These are phyloP conservation scores for Acleris holmiana DNA, from an alignment of 2,888 invertebrate genomes.

Conservation along the genomic window DNA sequence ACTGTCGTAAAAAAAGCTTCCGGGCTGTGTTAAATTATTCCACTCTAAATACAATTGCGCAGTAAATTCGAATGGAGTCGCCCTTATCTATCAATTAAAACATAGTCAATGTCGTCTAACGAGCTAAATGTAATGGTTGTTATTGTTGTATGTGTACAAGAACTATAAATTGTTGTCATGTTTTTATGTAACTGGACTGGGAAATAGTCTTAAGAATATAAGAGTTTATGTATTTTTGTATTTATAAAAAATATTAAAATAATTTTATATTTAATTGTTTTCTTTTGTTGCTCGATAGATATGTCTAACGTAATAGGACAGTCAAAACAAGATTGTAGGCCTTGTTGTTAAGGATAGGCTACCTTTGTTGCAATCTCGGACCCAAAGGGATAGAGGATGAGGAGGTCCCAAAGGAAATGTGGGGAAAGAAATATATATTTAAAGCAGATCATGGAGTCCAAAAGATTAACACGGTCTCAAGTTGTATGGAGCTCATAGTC, in stretches of 20 bases:
- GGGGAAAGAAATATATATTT: too few species aligned
- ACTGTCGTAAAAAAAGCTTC: too few species aligned
- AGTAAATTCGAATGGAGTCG: slow-evolving; percentile 17
- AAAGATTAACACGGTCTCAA: too few species aligned
- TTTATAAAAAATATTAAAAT: slow-evolving; percentile 41
- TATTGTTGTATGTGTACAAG: slow-evolving; percentile 39
- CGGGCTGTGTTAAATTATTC: not conserved
- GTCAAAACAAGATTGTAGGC: too few species aligned
- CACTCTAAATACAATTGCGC: not conserved
- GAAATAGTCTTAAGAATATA: slow-evolving; percentile 48
- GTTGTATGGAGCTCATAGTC: too few species aligned
- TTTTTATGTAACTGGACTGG: slow-evolving; percentile 54
- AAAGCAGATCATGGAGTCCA: too few species aligned
- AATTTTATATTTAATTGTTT: slow-evolving; percentile 35
- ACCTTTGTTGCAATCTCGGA: too few species aligned
- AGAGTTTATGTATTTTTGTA: slow-evolving; percentile 43
- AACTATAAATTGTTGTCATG: slow-evolving; percentile 42
- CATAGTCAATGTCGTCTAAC: slow-evolving; percentile 31
- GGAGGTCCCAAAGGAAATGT: too few species aligned
- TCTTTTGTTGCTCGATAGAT: not conserved
- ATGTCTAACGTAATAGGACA: not conserved
- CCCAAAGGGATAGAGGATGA: too few species aligned
- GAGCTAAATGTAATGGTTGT: slow-evolving; percentile 37
- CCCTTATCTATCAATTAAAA: slow-evolving; percentile 16
- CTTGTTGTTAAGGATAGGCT: too few species aligned